Base-by-base conservation (phyloP, 1,140 invertebrate genomes). In the Ridgeia piscesae region DNA sequence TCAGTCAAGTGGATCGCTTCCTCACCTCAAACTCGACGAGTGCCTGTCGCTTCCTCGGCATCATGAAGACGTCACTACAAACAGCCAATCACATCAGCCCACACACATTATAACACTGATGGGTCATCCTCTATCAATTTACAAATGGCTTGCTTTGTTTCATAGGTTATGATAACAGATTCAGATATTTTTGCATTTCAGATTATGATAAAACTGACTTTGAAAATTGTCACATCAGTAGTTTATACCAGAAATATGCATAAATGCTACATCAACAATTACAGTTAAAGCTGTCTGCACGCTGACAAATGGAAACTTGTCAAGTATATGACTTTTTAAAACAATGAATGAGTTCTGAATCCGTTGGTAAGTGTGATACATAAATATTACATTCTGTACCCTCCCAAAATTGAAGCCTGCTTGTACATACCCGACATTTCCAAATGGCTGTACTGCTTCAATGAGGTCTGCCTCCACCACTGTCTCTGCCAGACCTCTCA, bases 21-120 rank as follows among this genome's bases (percentile, higher is more conserved):
- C 94, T 94, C 94, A 96, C 95, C 92, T 95, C 95, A 94, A 96
- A 96, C 91, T 96, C 95, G 91, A 96, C 95, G 33, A 96, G 93
- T 58, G 96, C 96, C 94, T 96, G 96, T 88, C 95, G 94, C 93
- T 96, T 96, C 88, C 95, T 94, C 58, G 95, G 95, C 95, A 96
- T 95, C 94, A 95, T 95, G 50, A 93, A 93, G 17, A 91, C 35
- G 93, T 93, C 48, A 94, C 94, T 33, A 94, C 94, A 50, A 92
- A 92, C 33, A 94, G 94, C n/a, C 89, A 92, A 93, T 88, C 92
- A 48, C 94, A 94, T 89, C 94, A 93, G 14, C 91, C 93, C 35
- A 93, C 93, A 90, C 94, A 94, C 31, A 14, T 14, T 33, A 27
- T 33, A 89, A 89, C 6, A 93, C 91, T n/a, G 50, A 17, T 33